Percentiles rank a stretch among this genome's conserved stretches.
Evolutionary conservation across 2,113 vertebrate species (phyloP).

Genomic region (Nycticryphes semicollaris): DNA sequence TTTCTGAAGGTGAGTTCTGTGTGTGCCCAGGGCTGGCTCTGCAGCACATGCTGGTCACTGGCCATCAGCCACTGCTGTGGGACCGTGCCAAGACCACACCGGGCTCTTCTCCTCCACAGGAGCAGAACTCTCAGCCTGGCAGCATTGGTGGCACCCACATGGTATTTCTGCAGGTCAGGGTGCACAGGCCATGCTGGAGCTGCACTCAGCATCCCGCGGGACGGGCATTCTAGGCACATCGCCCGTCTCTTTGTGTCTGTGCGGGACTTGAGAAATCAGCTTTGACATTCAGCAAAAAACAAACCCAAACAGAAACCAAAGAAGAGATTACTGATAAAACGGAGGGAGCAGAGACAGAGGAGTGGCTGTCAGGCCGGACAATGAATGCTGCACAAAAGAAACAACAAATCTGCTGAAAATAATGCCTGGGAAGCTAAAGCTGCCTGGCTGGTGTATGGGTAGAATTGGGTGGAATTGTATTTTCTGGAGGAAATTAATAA

Average conservation of each 20-base stretch:
- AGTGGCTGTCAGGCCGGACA: not conserved
- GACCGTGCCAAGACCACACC: not conserved
- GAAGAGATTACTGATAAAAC: not conserved
- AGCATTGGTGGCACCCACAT: rapidly evolving
- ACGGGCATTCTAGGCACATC: not conserved
- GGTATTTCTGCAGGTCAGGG: not conserved
- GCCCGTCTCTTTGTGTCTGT: not conserved
- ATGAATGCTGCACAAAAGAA: not conserved
- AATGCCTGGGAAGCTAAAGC: not conserved
- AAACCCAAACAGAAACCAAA: not conserved
- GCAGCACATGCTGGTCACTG: rapidly evolving
- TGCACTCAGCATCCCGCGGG: not conserved
- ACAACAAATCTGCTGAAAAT: not conserved
- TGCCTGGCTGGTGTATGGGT: not conserved
- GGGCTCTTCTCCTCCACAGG: not conserved
- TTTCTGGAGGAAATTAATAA: not conserved
- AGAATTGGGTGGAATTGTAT: not conserved
- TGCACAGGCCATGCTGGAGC: not conserved
- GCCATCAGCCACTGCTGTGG: rapidly evolving
- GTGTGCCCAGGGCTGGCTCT: not conserved
- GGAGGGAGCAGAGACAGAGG: not conserved
- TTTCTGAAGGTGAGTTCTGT: not conserved
- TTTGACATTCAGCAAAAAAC: not conserved
- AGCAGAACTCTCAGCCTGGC: not conserved
- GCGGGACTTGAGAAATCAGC: not conserved